These are phyloP conservation scores for Copidosoma aretas DNA, from an alignment of 2,888 invertebrate species.

Conservation along the genomic window DNA sequence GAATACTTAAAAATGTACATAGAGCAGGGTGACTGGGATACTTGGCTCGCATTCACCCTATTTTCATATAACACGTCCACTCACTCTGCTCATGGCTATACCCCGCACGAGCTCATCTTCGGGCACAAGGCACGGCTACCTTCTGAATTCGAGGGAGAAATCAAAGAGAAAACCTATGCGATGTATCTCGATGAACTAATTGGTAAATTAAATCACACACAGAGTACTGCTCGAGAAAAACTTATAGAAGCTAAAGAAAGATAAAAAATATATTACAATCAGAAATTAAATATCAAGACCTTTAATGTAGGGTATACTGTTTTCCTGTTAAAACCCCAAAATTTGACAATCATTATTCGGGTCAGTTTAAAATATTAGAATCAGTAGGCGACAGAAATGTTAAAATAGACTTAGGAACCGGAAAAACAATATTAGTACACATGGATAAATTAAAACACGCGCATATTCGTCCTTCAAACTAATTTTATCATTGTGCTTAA, in stretches of 20 bases:
- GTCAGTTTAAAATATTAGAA: too few relatives aligned
- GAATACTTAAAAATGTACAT: slow-evolving; percentile 17
- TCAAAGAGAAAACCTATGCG: neutral
- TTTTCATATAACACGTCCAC: slow-evolving; percentile 1
- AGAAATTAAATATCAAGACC: slow-evolving; percentile 9
- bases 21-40: slow-evolving; percentile 6
- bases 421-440: too few relatives aligned
- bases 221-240: neutral
- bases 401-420: too few relatives aligned
- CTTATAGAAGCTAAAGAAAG: slow-evolving; percentile 18
- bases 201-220: slow-evolving; percentile 4
- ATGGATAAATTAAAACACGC: too few relatives aligned
- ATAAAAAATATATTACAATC: slow-evolving; percentile 17
- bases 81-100: neutral
- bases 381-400: too few relatives aligned
- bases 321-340: too few relatives aligned
- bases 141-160: slow-evolving; percentile 1
- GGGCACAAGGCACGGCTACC: slow-evolving; percentile 1
- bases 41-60: neutral
- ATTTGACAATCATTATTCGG: too few relatives aligned
- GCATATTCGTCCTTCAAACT: too few relatives aligned
- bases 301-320: too few relatives aligned
- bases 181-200: slow-evolving; percentile 5
- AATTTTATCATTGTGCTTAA: too few relatives aligned
- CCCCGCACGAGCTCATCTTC: slow-evolving; percentile 22